Evolutionary conservation across 2,113 vertebrate species (phyloP).

Genomic region (Aptenodytes forsteri): DNA sequence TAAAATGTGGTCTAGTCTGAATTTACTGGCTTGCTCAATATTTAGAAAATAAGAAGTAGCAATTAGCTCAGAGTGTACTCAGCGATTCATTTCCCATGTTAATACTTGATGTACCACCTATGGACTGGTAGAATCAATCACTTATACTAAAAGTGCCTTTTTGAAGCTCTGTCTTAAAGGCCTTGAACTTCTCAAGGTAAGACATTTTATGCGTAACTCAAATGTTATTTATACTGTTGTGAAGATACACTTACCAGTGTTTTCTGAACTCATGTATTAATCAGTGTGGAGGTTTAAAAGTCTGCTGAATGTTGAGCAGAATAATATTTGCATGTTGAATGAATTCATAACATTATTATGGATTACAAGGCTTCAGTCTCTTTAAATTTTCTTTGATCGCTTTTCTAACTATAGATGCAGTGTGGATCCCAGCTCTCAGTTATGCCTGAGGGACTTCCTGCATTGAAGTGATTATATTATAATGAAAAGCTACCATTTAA

Average conservation of each 20-base stretch:
- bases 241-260: neutral
- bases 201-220: neutral
- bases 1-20: neutral
- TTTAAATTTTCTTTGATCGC: neutral
- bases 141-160: neutral
- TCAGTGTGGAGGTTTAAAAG: neutral
- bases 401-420: neutral
- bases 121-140: neutral
- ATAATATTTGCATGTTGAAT: neutral
- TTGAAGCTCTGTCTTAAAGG: neutral
- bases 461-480: neutral
- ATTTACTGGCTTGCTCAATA: neutral
- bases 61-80: neutral
- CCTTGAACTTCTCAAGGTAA: neutral
- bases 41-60: neutral
- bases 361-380: neutral
- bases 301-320: neutral
- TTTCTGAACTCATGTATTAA: neutral
- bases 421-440: neutral
- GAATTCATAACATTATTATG: neutral
- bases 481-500: neutral
- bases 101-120: neutral
- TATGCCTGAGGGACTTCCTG: constrained; percentile 7
- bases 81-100: neutral
- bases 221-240: neutral